Percentiles rank a stretch among this genome's conserved stretches.
phyloP scores from a whole-genome alignment of 2,113 vertebrate species.

The Sisor rabdophorus region DNA sequence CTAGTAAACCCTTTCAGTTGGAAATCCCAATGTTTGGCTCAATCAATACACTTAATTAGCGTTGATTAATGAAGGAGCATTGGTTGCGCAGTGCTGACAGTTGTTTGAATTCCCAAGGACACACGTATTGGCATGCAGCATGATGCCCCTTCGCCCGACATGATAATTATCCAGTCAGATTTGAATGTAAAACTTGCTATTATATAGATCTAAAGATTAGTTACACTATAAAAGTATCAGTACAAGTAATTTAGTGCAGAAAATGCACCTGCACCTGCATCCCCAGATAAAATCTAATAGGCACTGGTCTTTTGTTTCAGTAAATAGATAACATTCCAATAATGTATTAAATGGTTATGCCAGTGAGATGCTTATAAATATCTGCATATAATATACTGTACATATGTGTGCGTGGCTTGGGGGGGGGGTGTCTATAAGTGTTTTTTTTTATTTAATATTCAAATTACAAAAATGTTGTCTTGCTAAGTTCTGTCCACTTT shows the following conservation, averaged over 20 bases:
- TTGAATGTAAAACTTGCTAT: slow-evolving; percentile 35
- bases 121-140: slow-evolving; percentile 51
- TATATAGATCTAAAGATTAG: slow-evolving; percentile 22
- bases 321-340: slow-evolving; percentile 1
- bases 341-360: not conserved
- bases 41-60: slow-evolving; percentile 89
- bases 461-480: not conserved
- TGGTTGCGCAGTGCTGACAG: slow-evolving; percentile 64
- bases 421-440: not conserved
- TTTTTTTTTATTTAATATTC: not conserved
- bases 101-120: slow-evolving; percentile 66
- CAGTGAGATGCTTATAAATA: not conserved
- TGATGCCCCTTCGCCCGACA: slow-evolving; percentile 42
- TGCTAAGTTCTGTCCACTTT: not conserved
- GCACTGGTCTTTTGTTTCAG: slow-evolving; percentile 10
- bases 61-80: slow-evolving; percentile 79
- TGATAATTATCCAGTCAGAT: slow-evolving; percentile 41
- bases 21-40: slow-evolving; percentile 64
- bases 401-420: not conserved
- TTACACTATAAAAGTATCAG: slow-evolving; percentile 34
- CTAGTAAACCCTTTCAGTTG: slow-evolving; percentile 65
- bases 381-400: too few relatives aligned
- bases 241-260: slow-evolving; percentile 4
- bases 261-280: slow-evolving; percentile 16
- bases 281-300: slow-evolving; percentile 26